Evolutionary conservation across 2,797 vertebrate species (phyloP), one percentile per base, ranked within the genome.

Genomic region (Spondyliosoma cantharus): DNA sequence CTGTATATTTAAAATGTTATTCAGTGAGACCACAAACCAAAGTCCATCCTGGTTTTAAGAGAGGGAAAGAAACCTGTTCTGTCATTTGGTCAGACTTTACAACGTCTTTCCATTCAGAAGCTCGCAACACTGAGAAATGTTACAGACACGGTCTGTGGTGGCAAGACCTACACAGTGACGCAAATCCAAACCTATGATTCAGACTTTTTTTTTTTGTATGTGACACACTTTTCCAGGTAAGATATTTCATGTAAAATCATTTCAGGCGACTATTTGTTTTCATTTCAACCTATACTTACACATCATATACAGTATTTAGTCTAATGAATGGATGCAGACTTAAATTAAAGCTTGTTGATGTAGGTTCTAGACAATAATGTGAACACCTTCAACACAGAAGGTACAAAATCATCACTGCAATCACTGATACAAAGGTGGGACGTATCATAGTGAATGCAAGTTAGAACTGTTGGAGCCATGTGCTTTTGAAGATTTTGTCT

Each of bases 1-100:
- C 87, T 72, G 80, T 91, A 82, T 84, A 74, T 90, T 92, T 93
- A 91, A 92, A 93, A 90, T 86, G 86, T 83, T 86, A 89, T 91
- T 91, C 82, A 84, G 91, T 87, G 79, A 89, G 90, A 84, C 93
- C 93, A 86, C 92, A 93, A 91, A 91, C 92, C 93, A 71, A 87
- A 80, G 78, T 90, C 89, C 88, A 87, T 89, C 84, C 90, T 86
- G 76, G 82, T 85, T 91, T 92, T 90, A 90, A 89, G 88, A 92
- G 89, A 87, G 86, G 92, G 86, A 85, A 87, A 92, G 89, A 88
- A 90, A 89, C 88, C 86, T 68, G 87, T 90, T 90, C 82, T 84
- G 89, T 91, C 83, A 71, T 88, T 92, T 92, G 89, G 92, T 87
- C 88, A 88, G 91, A 86, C 84, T 82, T 83, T 78, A 82, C 83